phyloP scores from a whole-genome alignment of 2,113 vertebrate genomes.

The Cynopterus brachyotis region DNA sequence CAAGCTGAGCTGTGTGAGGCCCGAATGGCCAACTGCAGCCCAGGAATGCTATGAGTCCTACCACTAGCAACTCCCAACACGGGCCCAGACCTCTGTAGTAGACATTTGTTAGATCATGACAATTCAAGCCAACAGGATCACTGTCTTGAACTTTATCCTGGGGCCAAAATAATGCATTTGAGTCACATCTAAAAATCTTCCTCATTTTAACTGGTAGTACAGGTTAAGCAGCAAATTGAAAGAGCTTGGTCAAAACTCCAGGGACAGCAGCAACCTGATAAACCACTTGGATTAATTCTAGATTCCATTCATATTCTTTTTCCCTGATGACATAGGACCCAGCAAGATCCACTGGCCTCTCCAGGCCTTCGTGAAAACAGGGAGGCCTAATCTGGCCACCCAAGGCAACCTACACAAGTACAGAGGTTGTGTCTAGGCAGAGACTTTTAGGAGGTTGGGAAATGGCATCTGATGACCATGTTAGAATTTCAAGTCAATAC shows the following conservation, averaged over 20 bases:
- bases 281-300: conserved; percentile 52
- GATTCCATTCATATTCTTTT: conserved; percentile 45
- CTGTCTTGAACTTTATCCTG: conserved; percentile 39
- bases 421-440: not conserved
- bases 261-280: conserved; percentile 43
- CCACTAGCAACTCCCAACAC: not conserved
- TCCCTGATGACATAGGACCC: conserved; percentile 33
- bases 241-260: conserved; percentile 19
- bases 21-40: not conserved
- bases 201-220: conserved; percentile 6
- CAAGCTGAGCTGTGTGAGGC: not conserved
- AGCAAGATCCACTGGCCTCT: conserved; percentile 28
- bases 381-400: not conserved
- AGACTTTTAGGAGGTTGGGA: not conserved
- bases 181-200: conserved; percentile 42
- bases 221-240: conserved; percentile 47
- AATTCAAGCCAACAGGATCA: not conserved
- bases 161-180: conserved; percentile 33
- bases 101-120: conserved; percentile 19
- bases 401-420: not conserved
- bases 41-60: not conserved
- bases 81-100: not conserved
- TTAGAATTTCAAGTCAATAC: not conserved
- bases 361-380: conserved; percentile 12
- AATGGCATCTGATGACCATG: not conserved